Evolutionary conservation across 2,113 vertebrate genomes (phyloP).

Genomic region (Rattus rattus): DNA sequence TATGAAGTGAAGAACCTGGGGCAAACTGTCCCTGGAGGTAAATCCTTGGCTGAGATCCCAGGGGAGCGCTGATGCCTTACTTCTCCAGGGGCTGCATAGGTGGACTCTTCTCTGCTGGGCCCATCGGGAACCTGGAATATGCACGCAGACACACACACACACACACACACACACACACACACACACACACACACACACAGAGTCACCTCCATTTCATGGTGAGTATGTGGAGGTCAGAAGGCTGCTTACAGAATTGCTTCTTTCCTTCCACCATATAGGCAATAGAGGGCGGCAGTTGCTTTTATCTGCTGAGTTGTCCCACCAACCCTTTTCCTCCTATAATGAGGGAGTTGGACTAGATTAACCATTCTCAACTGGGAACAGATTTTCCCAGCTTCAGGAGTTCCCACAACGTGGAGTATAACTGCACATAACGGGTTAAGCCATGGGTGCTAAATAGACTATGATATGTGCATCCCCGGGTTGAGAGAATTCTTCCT

Average conservation of each 20-base stretch:
- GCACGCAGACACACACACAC: neutral
- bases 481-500: neutral
- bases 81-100: slow-evolving; percentile 64
- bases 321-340: neutral
- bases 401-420: neutral
- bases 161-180: too few relatives aligned
- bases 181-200: neutral
- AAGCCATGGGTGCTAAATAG: neutral
- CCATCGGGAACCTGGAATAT: neutral
- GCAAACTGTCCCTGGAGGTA: slow-evolving; percentile 52
- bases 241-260: neutral
- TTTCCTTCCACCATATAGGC: neutral
- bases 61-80: slow-evolving; percentile 32
- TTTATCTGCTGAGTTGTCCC: neutral
- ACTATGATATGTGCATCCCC: neutral
- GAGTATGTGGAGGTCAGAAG: neutral
- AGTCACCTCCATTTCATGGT: too few relatives aligned
- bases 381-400: neutral
- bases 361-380: too few relatives aligned
- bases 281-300: neutral
- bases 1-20: slow-evolving; percentile 57
- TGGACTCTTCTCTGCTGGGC: neutral
- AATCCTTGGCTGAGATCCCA: neutral
- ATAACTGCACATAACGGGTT: neutral
- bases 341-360: neutral